phyloP scores from a whole-genome alignment of 1,140 invertebrate genomes.

The Leptestheria dahalacensis region DNA sequence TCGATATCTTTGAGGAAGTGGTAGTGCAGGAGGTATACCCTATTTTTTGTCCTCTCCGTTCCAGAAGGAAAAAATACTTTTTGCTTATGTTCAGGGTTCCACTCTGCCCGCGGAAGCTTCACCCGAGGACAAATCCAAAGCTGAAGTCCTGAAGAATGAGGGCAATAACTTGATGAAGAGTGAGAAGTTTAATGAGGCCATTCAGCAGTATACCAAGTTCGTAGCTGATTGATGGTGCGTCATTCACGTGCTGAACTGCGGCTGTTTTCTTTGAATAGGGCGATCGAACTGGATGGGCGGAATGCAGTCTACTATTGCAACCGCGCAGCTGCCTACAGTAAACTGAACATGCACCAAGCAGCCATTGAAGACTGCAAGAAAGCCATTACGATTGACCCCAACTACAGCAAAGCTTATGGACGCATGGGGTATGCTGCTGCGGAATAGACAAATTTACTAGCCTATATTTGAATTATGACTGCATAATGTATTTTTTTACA shows the following conservation, averaged over 20 bases:
- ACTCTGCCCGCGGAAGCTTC: constrained; percentile 23
- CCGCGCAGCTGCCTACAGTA: constrained; percentile 77
- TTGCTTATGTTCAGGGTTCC: not conserved
- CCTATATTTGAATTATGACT: too few species aligned
- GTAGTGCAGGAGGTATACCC: not conserved
- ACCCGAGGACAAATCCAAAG: constrained; percentile 41
- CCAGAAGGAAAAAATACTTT: not conserved
- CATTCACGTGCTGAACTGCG: not conserved
- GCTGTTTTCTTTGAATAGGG: constrained; percentile 34
- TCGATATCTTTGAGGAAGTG: constrained; percentile 24
- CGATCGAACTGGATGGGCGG: constrained; percentile 62
- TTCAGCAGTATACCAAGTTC: constrained; percentile 62
- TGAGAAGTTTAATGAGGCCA: constrained; percentile 58
- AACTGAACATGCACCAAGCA: constrained; percentile 57
- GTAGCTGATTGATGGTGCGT: constrained; percentile 6
- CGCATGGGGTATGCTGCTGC: constrained; percentile 50
- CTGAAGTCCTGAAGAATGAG: constrained; percentile 60
- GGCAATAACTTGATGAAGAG: constrained; percentile 77
- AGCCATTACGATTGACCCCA: constrained; percentile 71
- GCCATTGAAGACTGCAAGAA: constrained; percentile 79
- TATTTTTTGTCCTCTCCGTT: not conserved
- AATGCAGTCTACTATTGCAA: constrained; percentile 94
- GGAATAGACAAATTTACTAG: too few species aligned
- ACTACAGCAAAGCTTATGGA: constrained; percentile 88
- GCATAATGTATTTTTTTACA: too few species aligned